phyloP scores from a whole-genome alignment of 2,113 vertebrate species.

The Pterophyllum scalare region DNA sequence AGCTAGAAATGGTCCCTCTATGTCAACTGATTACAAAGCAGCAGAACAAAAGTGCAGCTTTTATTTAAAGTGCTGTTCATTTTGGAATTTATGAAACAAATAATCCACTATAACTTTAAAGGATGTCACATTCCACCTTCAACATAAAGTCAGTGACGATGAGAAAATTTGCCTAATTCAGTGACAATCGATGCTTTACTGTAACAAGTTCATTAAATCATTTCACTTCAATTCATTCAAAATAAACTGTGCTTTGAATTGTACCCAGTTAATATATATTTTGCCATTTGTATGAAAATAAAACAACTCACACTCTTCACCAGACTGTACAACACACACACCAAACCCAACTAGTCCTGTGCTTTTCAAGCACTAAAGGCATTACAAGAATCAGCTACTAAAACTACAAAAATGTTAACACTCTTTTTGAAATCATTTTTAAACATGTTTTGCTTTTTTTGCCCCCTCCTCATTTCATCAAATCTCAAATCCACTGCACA shows the following conservation, averaged over 20 bases:
- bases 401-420: neutral
- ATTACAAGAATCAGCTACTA: constrained; percentile 5
- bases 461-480: neutral
- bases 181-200: constrained; percentile 3
- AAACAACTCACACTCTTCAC: constrained; percentile 25
- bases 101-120: neutral
- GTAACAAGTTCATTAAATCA: neutral
- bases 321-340: constrained; percentile 18
- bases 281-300: constrained; percentile 50
- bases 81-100: constrained; percentile 37
- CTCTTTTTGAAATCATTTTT: neutral
- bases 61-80: constrained; percentile 78
- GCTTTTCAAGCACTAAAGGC: constrained; percentile 24
- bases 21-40: constrained; percentile 49
- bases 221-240: constrained; percentile 16
- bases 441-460: neutral
- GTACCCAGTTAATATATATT: constrained; percentile 18
- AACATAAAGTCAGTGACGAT: neutral
- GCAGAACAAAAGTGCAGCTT: constrained; percentile 74
- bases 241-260: constrained; percentile 71
- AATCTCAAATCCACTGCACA: neutral
- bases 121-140: neutral
- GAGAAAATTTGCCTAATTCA: constrained; percentile 12
- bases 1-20: constrained; percentile 39
- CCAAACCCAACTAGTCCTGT: constrained; percentile 29